Conservation (phyloP, 2,797 vertebrate species). For the Gymnodraco acuticeps region DNA sequence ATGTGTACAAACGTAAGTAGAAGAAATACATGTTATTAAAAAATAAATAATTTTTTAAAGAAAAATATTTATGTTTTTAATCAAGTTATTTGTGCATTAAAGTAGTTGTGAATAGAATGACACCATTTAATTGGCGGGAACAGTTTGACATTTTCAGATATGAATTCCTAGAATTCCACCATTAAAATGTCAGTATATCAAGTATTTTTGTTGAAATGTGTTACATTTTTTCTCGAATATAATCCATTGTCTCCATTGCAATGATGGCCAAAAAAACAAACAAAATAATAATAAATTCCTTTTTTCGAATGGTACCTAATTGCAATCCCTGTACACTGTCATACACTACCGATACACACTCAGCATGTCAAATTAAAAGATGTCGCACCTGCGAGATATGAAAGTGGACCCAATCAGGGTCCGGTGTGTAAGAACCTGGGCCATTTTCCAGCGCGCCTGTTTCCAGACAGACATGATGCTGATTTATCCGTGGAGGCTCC, state of each 20-base stretch:
- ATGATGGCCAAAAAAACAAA: not conserved
- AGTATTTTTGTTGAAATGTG: not conserved
- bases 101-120: too few relatives aligned
- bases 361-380: conserved; percentile 31
- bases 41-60: not conserved
- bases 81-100: too few relatives aligned
- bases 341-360: not conserved
- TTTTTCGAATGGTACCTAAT: conserved; percentile 1
- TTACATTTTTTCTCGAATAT: not conserved
- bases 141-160: not conserved
- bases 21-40: not conserved
- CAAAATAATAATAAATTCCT: not conserved
- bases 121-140: too few relatives aligned
- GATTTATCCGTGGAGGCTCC: conserved; percentile 56
- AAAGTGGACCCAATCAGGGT: conserved; percentile 65
- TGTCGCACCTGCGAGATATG: conserved; percentile 54
- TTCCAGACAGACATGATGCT: conserved; percentile 67
- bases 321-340: conserved; percentile 2
- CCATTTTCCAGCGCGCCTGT: conserved; percentile 67
- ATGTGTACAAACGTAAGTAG: not conserved
- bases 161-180: not conserved
- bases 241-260: not conserved
- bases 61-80: not conserved
- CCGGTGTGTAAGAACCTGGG: conserved; percentile 61
- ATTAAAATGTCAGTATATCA: not conserved